These are phyloP conservation scores for Lepas anatifera DNA, from an alignment of 2,888 invertebrate species.

Conservation along the genomic window DNA sequence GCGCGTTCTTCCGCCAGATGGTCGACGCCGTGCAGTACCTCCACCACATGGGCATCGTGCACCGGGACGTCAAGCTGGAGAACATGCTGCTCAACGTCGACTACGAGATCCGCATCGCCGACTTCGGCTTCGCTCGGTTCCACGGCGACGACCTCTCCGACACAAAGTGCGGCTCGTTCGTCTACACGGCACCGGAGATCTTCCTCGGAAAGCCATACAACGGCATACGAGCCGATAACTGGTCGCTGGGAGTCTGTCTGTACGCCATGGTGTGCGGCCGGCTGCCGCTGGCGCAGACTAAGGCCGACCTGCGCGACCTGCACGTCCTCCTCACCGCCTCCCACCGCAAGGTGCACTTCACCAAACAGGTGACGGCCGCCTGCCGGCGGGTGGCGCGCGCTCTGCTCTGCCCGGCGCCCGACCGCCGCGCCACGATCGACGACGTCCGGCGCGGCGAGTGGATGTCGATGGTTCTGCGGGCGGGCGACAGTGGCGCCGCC, in stretches of 20 bases:
- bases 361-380: neutral
- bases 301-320: conserved; percentile 6
- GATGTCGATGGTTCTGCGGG: neutral
- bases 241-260: conserved; percentile 1
- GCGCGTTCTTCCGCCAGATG: conserved; percentile 1
- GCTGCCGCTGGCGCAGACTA: conserved; percentile 6
- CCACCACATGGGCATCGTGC: conserved; percentile 6
- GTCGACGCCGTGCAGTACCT: conserved; percentile 4
- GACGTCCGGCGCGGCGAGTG: neutral
- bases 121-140: neutral
- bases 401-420: neutral
- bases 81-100: conserved; percentile 1
- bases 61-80: conserved; percentile 1
- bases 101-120: neutral
- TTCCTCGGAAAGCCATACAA: neutral
- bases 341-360: conserved; percentile 6
- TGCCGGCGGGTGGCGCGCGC: neutral
- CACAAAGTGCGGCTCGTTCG: conserved; percentile 7
- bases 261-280: conserved; percentile 10
- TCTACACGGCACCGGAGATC: conserved; percentile 2
- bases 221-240: neutral
- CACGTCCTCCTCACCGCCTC: conserved; percentile 1
- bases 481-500: neutral
- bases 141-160: neutral
- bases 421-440: neutral